phyloP scores from a whole-genome alignment of 2,797 vertebrate genomes.

The Graptemys geographica region DNA sequence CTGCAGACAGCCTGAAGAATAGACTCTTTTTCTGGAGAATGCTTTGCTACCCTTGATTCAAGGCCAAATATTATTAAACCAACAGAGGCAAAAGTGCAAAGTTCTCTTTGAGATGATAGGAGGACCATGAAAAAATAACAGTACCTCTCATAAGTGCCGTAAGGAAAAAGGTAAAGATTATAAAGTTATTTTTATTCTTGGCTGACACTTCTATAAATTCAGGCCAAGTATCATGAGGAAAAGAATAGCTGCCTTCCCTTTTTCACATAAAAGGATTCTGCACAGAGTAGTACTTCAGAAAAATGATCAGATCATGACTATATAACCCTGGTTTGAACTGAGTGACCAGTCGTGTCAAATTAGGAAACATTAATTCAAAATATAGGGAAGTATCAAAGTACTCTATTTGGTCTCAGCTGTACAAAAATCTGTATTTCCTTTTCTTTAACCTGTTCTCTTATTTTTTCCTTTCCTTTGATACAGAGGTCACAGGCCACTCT shows the following conservation, averaged over 20 bases:
- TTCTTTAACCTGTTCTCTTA: conserved; percentile 58
- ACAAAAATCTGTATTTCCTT: conserved; percentile 44
- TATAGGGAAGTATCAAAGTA: conserved; percentile 68
- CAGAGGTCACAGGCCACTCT: conserved; percentile 43
- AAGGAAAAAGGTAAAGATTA: conserved; percentile 58
- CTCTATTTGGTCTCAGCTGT: conserved; percentile 57
- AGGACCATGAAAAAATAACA: conserved; percentile 63
- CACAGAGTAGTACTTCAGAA: conserved; percentile 59
- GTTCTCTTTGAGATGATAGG: conserved; percentile 51
- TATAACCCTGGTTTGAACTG: conserved; percentile 69
- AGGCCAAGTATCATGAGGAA: conserved; percentile 71
- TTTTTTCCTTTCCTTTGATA: background rate
- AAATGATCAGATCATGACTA: conserved; percentile 70
- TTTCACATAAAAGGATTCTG: conserved; percentile 70
- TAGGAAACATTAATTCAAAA: conserved; percentile 71
- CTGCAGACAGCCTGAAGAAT: conserved; percentile 14
- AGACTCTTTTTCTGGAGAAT: conserved; percentile 35
- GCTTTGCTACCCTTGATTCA: conserved; percentile 44
- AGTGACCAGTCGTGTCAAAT: conserved; percentile 72
- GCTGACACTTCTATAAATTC: conserved; percentile 40
- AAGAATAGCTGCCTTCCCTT: conserved; percentile 70
- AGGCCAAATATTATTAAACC: conserved; percentile 48
- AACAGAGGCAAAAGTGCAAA: conserved; percentile 46
- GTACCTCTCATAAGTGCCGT: conserved; percentile 33
- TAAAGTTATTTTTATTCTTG: conserved; percentile 73